Evolutionary conservation across 2,113 vertebrate species (phyloP).

Genomic region (Oreochromis aureus): DNA sequence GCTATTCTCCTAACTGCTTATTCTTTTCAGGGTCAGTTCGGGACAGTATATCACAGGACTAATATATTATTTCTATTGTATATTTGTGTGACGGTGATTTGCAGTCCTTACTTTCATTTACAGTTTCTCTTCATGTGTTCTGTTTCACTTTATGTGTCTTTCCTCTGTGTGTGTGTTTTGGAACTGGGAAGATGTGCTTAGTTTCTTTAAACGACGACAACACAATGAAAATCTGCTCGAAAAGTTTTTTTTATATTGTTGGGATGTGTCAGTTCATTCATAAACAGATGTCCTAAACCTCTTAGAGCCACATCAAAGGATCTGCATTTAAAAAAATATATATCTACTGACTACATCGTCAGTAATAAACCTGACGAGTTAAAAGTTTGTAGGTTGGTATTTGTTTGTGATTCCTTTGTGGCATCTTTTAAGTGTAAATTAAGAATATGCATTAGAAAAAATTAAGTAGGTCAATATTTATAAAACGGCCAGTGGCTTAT

Average conservation of each 20-base stretch:
- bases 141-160: background rate
- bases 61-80: background rate
- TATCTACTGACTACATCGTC: background rate
- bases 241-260: background rate
- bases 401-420: background rate
- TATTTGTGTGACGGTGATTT: background rate
- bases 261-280: background rate
- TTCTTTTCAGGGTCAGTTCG: background rate
- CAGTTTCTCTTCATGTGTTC: background rate
- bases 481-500: background rate
- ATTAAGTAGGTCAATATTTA: background rate
- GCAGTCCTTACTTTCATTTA: background rate
- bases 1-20: background rate
- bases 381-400: background rate
- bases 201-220: background rate
- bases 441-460: background rate
- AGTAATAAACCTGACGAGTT: background rate
- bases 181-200: background rate
- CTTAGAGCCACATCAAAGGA: background rate
- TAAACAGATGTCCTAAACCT: background rate
- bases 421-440: background rate
- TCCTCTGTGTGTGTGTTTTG: background rate
- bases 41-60: background rate
- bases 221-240: background rate
- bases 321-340: background rate